phyloP scores from a whole-genome alignment of 2,888 invertebrate genomes.

The Resseliella maxima region DNA sequence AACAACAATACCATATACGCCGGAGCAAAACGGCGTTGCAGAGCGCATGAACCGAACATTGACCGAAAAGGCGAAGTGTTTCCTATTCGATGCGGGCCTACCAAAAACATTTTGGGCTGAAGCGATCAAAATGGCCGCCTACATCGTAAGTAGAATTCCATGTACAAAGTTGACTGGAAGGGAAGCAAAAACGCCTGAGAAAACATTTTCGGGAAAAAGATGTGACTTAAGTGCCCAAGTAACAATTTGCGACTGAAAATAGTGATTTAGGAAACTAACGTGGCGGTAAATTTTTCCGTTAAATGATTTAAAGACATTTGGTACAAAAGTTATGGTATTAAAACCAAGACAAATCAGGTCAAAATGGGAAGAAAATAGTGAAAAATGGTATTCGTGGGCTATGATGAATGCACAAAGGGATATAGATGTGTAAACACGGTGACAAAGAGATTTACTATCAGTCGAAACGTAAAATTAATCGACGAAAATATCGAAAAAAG shows the following conservation, averaged over 20 bases:
- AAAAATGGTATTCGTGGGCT: conserved; percentile 5
- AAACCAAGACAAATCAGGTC: conserved; percentile 60
- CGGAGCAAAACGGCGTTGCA: conserved; percentile 63
- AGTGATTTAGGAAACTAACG: no score
- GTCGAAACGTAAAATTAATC: conserved; percentile 56
- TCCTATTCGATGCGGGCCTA: conserved; percentile 61
- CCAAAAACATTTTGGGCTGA: conserved; percentile 62
- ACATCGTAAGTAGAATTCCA: conserved; percentile 57
- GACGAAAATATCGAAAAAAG: neutral
- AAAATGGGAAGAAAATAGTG: neutral
- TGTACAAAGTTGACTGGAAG: neutral
- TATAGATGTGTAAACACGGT: conserved; percentile 2
- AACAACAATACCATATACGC: conserved; percentile 62
- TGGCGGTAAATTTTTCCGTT: no score
- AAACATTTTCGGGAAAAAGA: conserved; percentile 63
- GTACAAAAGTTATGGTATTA: conserved; percentile 62
- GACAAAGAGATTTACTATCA: conserved; percentile 55
- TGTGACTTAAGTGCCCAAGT: conserved; percentile 63
- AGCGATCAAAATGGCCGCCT: conserved; percentile 60
- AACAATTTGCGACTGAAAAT: no score
- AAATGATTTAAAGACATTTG: conserved; percentile 65
- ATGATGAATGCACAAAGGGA: neutral
- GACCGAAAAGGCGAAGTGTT: conserved; percentile 61
- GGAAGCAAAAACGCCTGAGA: conserved; percentile 62
- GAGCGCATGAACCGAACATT: conserved; percentile 61